Evolutionary conservation across 2,113 vertebrate species (phyloP), one percentile per base, ranked within the genome.

Genomic region (Peromyscus californicus): DNA sequence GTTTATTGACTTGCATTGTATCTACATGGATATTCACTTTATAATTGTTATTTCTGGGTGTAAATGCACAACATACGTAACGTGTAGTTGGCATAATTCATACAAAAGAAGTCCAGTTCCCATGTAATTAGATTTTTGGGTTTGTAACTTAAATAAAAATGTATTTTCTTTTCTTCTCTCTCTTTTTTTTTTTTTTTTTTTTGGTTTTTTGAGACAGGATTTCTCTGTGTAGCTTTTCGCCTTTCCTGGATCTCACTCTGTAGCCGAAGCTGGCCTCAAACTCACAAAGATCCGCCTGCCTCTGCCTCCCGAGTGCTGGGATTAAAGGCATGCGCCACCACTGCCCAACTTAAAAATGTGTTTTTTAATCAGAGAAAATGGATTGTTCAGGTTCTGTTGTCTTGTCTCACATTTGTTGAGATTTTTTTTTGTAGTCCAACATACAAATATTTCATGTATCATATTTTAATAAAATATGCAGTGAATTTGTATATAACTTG

Each of bases 281-380:
- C 45, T 48, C 45, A 48, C 45, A 48, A 48, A 48, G 7, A 48
- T 48, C 1, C 45, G 5, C 45, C 45, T 48, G 45, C 45, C 45
- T 48, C 45, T 48, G 45, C 45, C 45, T 48, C 45, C 45, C 45
- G 45, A 48, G 45, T 48, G 7, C 45, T 48, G 45, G 45, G 45
- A 48, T 48, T 48, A 48, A 48, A 48, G 45, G 45, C 45, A 7
- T 48, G 45, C 6, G 45, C 45, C 45, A 48, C 45, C 45, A 48
- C 45, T 48, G 45, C 45, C 45, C 45, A 7, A 7, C 45, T 48
- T 48, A 48, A 48, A 48, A 48, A 48, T 48, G 45, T 7, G 45
- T 95, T 95, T 86, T 45, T 54, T 69, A 94, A 86, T 67, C 90
- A 74, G n/a, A 84, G 69, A 91, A 72, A 86, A 65, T 48, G 13